A percentile compares a stretch with the other conserved stretches of the same genome.
phyloP scores from a whole-genome alignment of 2,113 vertebrate species.

The Hemibates koningsi region DNA sequence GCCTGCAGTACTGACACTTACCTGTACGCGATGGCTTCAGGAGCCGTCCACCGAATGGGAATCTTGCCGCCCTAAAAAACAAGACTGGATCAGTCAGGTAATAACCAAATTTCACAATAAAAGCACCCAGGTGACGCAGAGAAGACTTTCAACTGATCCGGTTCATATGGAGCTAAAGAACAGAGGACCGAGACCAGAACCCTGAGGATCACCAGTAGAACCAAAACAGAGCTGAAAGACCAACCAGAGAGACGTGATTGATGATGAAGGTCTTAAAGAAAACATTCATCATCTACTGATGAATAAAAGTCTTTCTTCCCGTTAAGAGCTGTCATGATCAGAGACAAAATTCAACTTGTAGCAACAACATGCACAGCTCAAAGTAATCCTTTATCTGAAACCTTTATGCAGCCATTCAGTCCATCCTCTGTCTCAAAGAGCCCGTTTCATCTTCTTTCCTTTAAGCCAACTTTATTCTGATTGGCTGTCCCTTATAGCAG shows the following conservation, averaged over 20 bases:
- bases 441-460: not conserved
- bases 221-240: not conserved
- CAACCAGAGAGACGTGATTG: not conserved
- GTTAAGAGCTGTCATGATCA: accelerated
- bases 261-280: not conserved
- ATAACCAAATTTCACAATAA: not conserved
- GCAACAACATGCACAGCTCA: not conserved
- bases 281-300: not conserved
- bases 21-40: constrained; percentile 75
- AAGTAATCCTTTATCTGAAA: not conserved
- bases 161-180: not conserved
- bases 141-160: not conserved
- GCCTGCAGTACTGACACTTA: not conserved
- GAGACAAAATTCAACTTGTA: not conserved
- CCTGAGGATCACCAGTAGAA: not conserved
- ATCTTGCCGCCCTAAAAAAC: constrained; percentile 76
- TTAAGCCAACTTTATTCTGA: not conserved
- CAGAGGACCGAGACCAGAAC: not conserved
- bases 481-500: not conserved
- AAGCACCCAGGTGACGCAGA: accelerated
- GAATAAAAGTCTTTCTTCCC: not conserved
- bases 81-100: not conserved
- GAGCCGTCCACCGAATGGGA: constrained; percentile 80
- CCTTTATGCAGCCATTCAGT: not conserved
- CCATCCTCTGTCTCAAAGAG: not conserved